Conservation (phyloP, 2,888 invertebrate species). For the Phortica magna region DNA sequence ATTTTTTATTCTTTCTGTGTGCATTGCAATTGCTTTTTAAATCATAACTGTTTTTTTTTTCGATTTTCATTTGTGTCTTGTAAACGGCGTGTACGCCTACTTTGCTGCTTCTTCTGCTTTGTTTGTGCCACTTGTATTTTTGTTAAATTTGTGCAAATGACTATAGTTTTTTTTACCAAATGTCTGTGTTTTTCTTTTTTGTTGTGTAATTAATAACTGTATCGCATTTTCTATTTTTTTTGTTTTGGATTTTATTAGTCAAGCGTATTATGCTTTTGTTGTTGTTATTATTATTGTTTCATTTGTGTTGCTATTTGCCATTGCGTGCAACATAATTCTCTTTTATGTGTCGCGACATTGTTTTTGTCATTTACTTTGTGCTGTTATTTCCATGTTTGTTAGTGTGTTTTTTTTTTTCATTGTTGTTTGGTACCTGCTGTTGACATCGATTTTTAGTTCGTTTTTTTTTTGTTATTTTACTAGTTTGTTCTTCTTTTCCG, state of each 20-base stretch:
- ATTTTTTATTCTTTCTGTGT: not conserved
- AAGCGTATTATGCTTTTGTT: not conserved
- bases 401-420: not conserved
- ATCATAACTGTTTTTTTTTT: not conserved
- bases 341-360: not conserved
- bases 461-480: not conserved
- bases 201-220: slow-evolving; percentile 11
- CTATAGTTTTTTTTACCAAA: not conserved
- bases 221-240: not conserved
- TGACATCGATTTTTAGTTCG: slow-evolving; percentile 21
- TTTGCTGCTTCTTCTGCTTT: not conserved
- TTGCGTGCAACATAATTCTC: slow-evolving; percentile 22
- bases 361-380: not conserved
- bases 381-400: not conserved
- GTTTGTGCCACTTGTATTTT: not conserved
- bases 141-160: not conserved
- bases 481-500: not conserved
- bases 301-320: not conserved
- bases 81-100: slow-evolving; percentile 16
- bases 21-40: not conserved
- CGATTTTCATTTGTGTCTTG: not conserved
- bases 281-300: not conserved
- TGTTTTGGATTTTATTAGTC: not conserved
- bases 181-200: not conserved
- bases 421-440: slow-evolving; percentile 15